Conservation (phyloP, 2,797 vertebrate species). For the Rhinella marina region DNA sequence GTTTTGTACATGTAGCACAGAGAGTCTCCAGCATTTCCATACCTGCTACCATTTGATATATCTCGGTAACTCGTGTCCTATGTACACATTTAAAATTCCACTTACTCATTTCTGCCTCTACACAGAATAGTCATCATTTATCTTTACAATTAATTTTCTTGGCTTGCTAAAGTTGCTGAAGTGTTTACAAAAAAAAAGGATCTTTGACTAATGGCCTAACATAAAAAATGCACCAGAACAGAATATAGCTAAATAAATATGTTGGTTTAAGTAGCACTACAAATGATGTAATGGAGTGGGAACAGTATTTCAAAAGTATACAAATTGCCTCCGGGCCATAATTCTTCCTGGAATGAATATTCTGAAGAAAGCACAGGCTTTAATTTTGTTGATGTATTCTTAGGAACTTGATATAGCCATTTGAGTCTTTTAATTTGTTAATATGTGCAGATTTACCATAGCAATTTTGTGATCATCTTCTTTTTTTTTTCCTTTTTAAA, state of each 20-base stretch:
- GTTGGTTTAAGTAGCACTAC: slow-evolving; percentile 58
- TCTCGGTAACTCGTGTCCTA: slow-evolving; percentile 18
- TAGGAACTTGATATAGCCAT: slow-evolving; percentile 79
- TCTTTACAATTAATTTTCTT: slow-evolving; percentile 47
- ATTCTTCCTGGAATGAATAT: slow-evolving; percentile 67
- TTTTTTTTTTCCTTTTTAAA: slow-evolving; percentile 79
- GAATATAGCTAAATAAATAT: slow-evolving; percentile 60
- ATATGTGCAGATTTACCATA: slow-evolving; percentile 78
- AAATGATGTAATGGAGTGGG: slow-evolving; percentile 54
- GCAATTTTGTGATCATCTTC: slow-evolving; percentile 78
- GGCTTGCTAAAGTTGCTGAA: slow-evolving; percentile 45
- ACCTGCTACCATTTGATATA: slow-evolving; percentile 25
- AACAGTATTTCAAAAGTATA: slow-evolving; percentile 51
- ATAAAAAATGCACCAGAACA: slow-evolving; percentile 49
- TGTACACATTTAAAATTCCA: slow-evolving; percentile 40
- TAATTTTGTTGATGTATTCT: slow-evolving; percentile 79
- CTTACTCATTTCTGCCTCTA: slow-evolving; percentile 35
- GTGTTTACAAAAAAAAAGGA: slow-evolving; percentile 38
- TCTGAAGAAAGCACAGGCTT: slow-evolving; percentile 73
- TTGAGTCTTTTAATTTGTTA: slow-evolving; percentile 80
- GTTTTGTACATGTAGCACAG: not conserved
- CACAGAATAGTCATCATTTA: slow-evolving; percentile 38
- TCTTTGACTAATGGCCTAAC: slow-evolving; percentile 54
- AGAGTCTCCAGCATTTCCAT: not conserved
- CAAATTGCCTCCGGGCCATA: slow-evolving; percentile 58